These are phyloP conservation scores for Neodontobutis hainanensis DNA, from an alignment of 2,113 vertebrate species.

Conservation along the genomic window DNA sequence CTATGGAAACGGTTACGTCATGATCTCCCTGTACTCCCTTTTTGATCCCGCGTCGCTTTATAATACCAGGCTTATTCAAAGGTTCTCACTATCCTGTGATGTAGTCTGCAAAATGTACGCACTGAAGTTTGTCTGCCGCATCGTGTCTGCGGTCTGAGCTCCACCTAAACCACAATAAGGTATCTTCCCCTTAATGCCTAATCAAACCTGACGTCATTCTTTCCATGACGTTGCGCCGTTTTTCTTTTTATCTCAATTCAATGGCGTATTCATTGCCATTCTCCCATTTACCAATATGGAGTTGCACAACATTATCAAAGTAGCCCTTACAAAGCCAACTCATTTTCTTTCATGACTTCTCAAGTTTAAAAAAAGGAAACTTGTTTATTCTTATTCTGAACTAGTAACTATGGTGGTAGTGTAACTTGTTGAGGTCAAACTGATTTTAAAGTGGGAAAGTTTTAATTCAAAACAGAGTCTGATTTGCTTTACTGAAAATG, in stretches of 20 bases:
- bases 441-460: conserved; percentile 27
- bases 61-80: conserved; percentile 68
- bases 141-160: conserved; percentile 44
- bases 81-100: conserved; percentile 35
- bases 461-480: conserved; percentile 34
- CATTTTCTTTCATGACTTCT: no score
- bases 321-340: no score
- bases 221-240: conserved; percentile 83
- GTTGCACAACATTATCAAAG: background rate
- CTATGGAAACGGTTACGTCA: conserved; percentile 82
- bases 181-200: conserved; percentile 74
- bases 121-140: conserved; percentile 29
- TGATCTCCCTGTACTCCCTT: conserved; percentile 51
- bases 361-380: no score
- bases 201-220: conserved; percentile 85
- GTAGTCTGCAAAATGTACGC: conserved; percentile 23
- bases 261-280: conserved; percentile 63
- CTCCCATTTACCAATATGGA: conserved; percentile 19
- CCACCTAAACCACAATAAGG: conserved; percentile 63
- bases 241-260: conserved; percentile 49
- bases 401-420: background rate
- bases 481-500: conserved; percentile 30
- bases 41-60: conserved; percentile 52
- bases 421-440: conserved; percentile 35
- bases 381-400: no score